Base-by-base conservation (phyloP, 2,797 vertebrate genomes). In the Chiloscyllium punctatum region DNA sequence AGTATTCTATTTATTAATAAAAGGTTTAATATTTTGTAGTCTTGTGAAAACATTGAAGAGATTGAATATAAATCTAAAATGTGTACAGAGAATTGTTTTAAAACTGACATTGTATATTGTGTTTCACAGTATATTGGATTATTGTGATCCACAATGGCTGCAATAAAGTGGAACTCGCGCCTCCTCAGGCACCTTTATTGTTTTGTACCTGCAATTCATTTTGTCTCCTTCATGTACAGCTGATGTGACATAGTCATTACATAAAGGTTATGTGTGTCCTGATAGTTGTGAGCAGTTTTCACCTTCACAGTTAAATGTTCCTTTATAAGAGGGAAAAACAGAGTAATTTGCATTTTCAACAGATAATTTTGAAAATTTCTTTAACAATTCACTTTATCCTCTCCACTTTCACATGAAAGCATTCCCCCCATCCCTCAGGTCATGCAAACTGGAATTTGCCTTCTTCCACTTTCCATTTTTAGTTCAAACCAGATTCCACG, bases 1-100 rank as follows among this genome's bases (percentile, higher is more conserved):
- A 77, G 48, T 95, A 16, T 95, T 48, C 69, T 95, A 77, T 94
- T 94, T 94, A 94, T 95, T 94, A 94, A 94, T 94, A 94, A 94
- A 94, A 42, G 66, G 69, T 72, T 74, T 71, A 71, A 94, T 94
- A 94, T 94, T 94, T 94, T 94, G 48, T 48, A 94, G 42, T 94
- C 91, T 71, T 94, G 92, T 94, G 92, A 51, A 72, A 27, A 71
- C 51, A 69, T 94, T 77, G 33, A 53, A 77, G 21, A 94, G 33
- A 95, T 94, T 15, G 68, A 71, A 94, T 95, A 13, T 92, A 69
- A 77, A n/a, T 95, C 94, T 74, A 30, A 95, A 77, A 53, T 8
- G 33, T 68, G 51, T 95, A 74, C 69, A 95, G 42, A 95, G 68
- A 48, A 62, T 16, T 71, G 25, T 18, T 94, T 62, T 57, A 53